Evolutionary conservation across 2,797 vertebrate genomes (phyloP).

Genomic region (Sebastes taczanowskii): DNA sequence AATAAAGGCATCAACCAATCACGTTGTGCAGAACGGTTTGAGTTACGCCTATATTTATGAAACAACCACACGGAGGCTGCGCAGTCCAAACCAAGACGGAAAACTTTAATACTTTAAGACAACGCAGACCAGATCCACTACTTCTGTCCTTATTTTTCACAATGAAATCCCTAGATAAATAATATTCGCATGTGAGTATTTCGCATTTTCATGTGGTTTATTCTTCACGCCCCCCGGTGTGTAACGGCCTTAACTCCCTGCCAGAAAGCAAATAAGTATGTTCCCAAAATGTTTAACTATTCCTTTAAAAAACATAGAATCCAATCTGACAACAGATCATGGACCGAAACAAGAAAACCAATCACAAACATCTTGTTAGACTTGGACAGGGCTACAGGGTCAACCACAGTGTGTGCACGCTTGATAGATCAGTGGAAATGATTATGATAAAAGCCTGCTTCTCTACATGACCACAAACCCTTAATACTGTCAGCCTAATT

Average conservation of each 20-base stretch:
- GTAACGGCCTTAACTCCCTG: background rate
- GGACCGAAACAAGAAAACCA: background rate
- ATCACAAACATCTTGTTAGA: background rate
- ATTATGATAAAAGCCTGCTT: conserved; percentile 32
- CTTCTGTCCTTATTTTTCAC: too few relatives aligned
- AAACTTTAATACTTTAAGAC: too few relatives aligned
- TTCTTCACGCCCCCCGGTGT: too few relatives aligned
- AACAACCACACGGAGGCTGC: too few relatives aligned
- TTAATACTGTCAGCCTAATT: conserved; percentile 45
- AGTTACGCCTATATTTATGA: too few relatives aligned
- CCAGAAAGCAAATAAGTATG: background rate
- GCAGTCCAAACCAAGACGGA: too few relatives aligned
- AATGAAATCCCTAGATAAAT: too few relatives aligned
- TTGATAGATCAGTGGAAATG: conserved; percentile 37
- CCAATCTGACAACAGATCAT: background rate
- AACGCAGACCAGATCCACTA: too few relatives aligned
- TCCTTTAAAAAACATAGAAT: background rate
- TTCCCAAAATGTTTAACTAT: background rate
- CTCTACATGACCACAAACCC: conserved; percentile 12
- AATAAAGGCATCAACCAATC: too few relatives aligned
- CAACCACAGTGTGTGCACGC: background rate
- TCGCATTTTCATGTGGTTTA: too few relatives aligned
- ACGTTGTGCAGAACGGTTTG: too few relatives aligned
- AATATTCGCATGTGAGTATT: too few relatives aligned
- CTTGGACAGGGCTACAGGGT: background rate